Evolutionary conservation across 2,888 invertebrate genomes (phyloP).

Genomic region (Reticulitermes lucifugus): DNA sequence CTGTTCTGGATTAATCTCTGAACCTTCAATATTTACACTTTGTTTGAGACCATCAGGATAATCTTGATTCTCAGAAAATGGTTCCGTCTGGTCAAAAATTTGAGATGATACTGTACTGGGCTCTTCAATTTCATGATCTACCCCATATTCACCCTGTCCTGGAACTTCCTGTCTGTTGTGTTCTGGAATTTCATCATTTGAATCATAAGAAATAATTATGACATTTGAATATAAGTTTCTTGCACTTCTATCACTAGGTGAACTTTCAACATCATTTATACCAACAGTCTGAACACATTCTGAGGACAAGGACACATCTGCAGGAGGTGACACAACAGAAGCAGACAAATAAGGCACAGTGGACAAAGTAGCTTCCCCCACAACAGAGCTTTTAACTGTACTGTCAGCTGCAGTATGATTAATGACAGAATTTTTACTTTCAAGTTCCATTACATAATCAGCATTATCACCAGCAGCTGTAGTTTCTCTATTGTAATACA

Average conservation of each 20-base stretch:
- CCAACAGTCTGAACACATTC: not conserved
- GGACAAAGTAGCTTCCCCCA: not conserved
- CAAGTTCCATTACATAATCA: not conserved
- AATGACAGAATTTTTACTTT: not conserved
- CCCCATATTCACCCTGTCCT: not conserved
- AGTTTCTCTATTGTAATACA: not conserved
- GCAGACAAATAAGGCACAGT: not conserved
- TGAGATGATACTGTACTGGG: no score
- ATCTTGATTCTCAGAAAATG: not conserved
- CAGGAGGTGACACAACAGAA: conserved; percentile 5
- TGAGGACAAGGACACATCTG: not conserved
- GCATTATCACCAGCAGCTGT: not conserved
- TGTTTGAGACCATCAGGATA: not conserved
- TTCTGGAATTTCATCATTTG: not conserved
- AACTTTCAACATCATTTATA: not conserved
- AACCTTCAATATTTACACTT: not conserved
- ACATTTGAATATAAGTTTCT: conserved; percentile 12
- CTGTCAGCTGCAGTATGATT: not conserved
- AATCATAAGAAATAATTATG: not conserved
- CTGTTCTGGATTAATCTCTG: not conserved
- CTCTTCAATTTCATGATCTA: not conserved
- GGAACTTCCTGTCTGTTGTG: not conserved
- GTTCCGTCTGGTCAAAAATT: not conserved
- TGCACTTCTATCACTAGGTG: not conserved
- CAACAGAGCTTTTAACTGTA: not conserved